Base-by-base conservation (phyloP, 2,113 vertebrate species). In the Apodemus sylvaticus region DNA sequence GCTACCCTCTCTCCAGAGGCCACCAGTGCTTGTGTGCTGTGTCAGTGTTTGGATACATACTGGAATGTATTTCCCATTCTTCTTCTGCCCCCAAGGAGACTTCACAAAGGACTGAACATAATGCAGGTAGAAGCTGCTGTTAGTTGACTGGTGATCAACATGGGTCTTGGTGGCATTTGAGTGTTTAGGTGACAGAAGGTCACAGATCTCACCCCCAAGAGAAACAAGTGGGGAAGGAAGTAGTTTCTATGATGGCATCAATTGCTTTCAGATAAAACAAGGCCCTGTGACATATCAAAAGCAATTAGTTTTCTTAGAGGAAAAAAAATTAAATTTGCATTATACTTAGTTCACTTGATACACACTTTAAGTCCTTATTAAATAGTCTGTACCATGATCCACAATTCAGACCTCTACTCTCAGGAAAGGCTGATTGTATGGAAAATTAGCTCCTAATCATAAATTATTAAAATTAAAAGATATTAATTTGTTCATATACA, bases 11-110 rank as follows among this genome's bases (percentile, higher is more conserved):
- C 89, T 70, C 68, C 62, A 79, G 1, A 13, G 34, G 9, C 83
- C 77, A 82, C 77, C 71, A 87, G 58, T 20, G 24, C 88, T 96
- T 92, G 74, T 20, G 68, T 39, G 34, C 62, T 94, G 86, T 86
- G 4, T 58, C 93, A 87, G 89, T 78, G n/a, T 1, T 29, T 51
- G 39, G 29, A 29, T 26, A 81, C 58, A 95, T 45, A 90, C 55
- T 83, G 26, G 48, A 39, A 70, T 60, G 11, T 34, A 51, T 87
- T 70, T 94, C 51, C 68, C 83, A 31, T 68, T 95, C 31, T 13
- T 79, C 94, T 74, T 91, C 45, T 89, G 68, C 79, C 31, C 26
- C 31, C 26, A 24, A 85, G 16, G 48, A 83, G 31, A 78, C 73
- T 60, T 8, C 36, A 34, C 60, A 93, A 81, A 42, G 48, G 73